These are phyloP conservation scores for Drosophila novamexicana DNA, from an alignment of 1,140 invertebrate species.

Conservation along the genomic window DNA sequence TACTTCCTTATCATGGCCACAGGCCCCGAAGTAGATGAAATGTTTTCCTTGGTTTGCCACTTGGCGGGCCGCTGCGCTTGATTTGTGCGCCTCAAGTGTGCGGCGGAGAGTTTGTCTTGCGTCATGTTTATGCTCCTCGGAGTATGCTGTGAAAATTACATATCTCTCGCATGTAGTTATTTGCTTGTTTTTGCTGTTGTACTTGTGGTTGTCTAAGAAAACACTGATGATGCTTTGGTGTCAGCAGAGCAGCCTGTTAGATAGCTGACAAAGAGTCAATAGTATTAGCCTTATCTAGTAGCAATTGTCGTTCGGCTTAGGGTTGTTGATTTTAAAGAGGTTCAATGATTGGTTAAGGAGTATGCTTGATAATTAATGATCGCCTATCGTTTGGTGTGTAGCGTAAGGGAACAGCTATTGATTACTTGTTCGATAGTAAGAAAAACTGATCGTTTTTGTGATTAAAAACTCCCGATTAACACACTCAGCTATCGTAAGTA, in stretches of 20 bases:
- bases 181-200: not conserved
- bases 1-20: slow-evolving; percentile 60
- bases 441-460: not conserved
- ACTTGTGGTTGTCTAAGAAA: slow-evolving; percentile 19
- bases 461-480: no score
- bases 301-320: not conserved
- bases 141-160: slow-evolving; percentile 41
- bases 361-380: no score
- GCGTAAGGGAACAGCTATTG: no score
- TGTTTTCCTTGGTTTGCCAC: slow-evolving; percentile 44
- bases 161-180: slow-evolving; percentile 20
- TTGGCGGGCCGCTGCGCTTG: slow-evolving; percentile 56
- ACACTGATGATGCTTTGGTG: not conserved
- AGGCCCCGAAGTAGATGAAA: slow-evolving; percentile 29
- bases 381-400: no score
- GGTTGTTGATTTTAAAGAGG: not conserved
- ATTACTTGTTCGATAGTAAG: no score
- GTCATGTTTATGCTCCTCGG: slow-evolving; percentile 30
- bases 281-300: not conserved
- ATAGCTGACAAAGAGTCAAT: not conserved
- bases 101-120: slow-evolving; percentile 10
- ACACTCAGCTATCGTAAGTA: no score
- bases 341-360: no score
- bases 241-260: not conserved
- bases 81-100: slow-evolving; percentile 52